These are phyloP conservation scores for Halesus radiatus DNA, from an alignment of 1,140 invertebrate genomes.

Conservation along the genomic window DNA sequence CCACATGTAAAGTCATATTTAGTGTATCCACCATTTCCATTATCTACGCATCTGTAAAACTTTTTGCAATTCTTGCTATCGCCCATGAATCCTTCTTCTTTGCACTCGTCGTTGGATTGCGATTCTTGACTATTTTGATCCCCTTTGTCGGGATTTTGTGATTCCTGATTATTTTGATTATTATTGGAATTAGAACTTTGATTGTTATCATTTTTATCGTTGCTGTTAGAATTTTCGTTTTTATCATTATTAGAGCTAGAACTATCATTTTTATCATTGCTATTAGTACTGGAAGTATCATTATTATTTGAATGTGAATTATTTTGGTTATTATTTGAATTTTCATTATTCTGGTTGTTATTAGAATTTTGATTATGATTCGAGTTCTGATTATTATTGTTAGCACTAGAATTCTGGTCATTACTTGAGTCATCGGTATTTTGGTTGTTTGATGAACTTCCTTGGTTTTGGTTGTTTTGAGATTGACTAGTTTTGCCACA, in stretches of 20 bases:
- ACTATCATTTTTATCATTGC: neutral
- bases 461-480: conserved; percentile 11
- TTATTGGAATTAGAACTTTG: conserved; percentile 4
- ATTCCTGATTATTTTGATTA: conserved; percentile 37
- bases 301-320: no score
- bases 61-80: conserved; percentile 80
- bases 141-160: neutral
- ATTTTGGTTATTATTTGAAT: conserved; percentile 47
- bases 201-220: neutral
- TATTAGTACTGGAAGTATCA: conserved; percentile 59
- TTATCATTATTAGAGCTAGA: neutral
- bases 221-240: neutral
- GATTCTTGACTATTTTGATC: conserved; percentile 22
- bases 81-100: conserved; percentile 76
- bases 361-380: neutral
- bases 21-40: conserved; percentile 72
- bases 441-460: conserved; percentile 29
- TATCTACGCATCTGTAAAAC: conserved; percentile 83
- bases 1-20: conserved; percentile 81
- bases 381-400: no score
- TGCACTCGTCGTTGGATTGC: conserved; percentile 59
- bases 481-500: conserved; percentile 52
- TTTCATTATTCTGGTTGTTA: conserved; percentile 43
- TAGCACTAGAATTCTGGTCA: neutral
- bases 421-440: conserved; percentile 41